Base-by-base conservation (phyloP, 2,797 vertebrate species). In the Euthynnus affinis region DNA sequence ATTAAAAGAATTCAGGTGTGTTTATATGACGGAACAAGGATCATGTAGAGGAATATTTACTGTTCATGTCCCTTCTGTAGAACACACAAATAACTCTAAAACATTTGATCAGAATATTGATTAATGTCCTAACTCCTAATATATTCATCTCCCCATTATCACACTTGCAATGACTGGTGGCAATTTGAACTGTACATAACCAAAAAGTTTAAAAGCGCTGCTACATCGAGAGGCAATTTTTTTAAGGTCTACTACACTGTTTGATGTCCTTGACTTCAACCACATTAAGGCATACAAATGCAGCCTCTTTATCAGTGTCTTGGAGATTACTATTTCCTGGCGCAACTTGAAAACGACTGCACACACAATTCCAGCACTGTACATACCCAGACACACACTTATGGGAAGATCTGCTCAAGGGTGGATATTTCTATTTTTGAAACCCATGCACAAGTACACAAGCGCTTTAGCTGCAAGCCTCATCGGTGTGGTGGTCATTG, bases 351-450 rank as follows among this genome's bases (percentile, higher is more conserved):
- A 81, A 70, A 76, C 59, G 44, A 22, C 4, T 4, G 27, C 22
- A 62, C 51, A 60, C 15, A 32, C 32, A 44, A 32, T 29, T 4
- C 32, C 18, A 25, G 20, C 61, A 32, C 13, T 49, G 49, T 12
- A 9, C 42, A 62, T 37, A 44, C 29, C 14, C 46, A 58, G 40
- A 80, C 37, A 53, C 18, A 53, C 29, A 59, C 6, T 34, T 44
- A 25, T 42, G 18, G 20, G 42, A 80, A 60, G 49, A 72, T 58
- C 34, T 48, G 65, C 66, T 81, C 52, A 81, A 62, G 71, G 49
- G 10, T 56, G 63, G 44, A 82, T 37, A 46, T 73, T 83, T 87
- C 76, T 80, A 82, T 85, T 86, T 89, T 49, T 79, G 80, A 29
- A 59, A 78, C 58, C 20, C 32, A 32, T 32, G 75, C 53, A 42